phyloP scores from a whole-genome alignment of 2,888 invertebrate species.

The Latrodectus hesperus region DNA sequence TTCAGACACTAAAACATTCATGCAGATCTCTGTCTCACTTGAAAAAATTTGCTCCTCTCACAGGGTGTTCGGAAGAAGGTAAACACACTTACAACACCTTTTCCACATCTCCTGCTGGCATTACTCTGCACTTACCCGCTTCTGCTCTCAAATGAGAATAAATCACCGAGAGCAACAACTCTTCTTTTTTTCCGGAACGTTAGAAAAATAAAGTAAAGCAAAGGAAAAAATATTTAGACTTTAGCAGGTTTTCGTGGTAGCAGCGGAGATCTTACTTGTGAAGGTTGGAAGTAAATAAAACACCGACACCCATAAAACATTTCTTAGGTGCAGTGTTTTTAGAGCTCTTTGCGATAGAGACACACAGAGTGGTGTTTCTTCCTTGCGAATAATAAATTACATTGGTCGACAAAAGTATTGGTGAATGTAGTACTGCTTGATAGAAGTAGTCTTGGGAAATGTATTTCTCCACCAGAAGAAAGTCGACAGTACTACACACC shows the following conservation, averaged over 20 bases:
- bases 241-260: slow-evolving; percentile 6
- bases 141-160: slow-evolving; percentile 33
- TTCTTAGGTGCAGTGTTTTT: slow-evolving; percentile 26
- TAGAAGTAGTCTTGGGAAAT: background rate
- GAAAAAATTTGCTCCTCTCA: slow-evolving; percentile 1
- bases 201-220: background rate
- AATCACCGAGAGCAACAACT: slow-evolving; percentile 46
- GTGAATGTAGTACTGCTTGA: background rate
- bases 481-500: background rate
- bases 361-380: slow-evolving; percentile 17
- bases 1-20: slow-evolving; percentile 31
- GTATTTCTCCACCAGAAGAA: background rate
- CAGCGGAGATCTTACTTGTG: slow-evolving; percentile 15
- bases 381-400: slow-evolving; percentile 26
- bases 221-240: slow-evolving; percentile 25
- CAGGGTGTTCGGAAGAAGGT: background rate
- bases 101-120: background rate
- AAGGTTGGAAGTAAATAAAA: slow-evolving; percentile 41
- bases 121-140: background rate
- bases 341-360: slow-evolving; percentile 18
- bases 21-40: slow-evolving; percentile 6
- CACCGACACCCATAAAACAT: slow-evolving; percentile 47
- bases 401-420: slow-evolving; percentile 12
- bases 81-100: slow-evolving; percentile 37
- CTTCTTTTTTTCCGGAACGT: background rate